Conservation (phyloP, 2,888 invertebrate species). For the Diarsia rubi region DNA sequence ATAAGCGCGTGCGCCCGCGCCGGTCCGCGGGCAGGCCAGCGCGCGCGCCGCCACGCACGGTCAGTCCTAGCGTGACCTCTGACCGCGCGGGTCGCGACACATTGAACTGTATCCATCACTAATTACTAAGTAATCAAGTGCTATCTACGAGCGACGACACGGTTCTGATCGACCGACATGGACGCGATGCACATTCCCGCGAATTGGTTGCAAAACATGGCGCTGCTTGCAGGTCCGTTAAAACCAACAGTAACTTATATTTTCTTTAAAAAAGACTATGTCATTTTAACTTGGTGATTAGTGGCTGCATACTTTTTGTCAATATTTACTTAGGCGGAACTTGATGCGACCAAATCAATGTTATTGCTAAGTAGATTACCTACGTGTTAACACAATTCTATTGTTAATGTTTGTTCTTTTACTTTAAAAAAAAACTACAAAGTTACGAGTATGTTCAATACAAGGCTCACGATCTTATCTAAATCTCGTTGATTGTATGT, state of each 20-base stretch:
- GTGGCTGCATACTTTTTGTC: neutral
- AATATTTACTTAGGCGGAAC: neutral
- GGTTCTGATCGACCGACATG: conserved; percentile 65
- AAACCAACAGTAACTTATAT: neutral
- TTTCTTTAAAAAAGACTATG: neutral
- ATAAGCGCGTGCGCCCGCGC: conserved; percentile 72
- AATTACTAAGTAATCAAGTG: conserved; percentile 36
- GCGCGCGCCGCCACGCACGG: conserved; percentile 59
- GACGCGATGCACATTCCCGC: conserved; percentile 74
- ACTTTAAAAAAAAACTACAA: neutral
- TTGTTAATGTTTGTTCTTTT: conserved; percentile 6
- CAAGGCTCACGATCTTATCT: neutral
- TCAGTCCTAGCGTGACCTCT: conserved; percentile 84
- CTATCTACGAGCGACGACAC: conserved; percentile 11
- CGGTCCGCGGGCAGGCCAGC: conserved; percentile 42
- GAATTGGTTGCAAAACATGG: conserved; percentile 80
- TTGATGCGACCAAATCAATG: neutral
- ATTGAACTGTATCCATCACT: conserved; percentile 25
- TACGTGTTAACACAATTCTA: neutral
- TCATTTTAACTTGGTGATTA: neutral
- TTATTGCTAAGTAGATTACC: neutral
- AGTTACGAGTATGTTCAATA: no score
- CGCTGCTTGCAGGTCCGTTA: conserved; percentile 77
- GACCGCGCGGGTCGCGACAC: conserved; percentile 78
- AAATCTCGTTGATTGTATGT: neutral